Base-by-base conservation (phyloP, 1,140 invertebrate species). In the Platyscapa corneri region DNA sequence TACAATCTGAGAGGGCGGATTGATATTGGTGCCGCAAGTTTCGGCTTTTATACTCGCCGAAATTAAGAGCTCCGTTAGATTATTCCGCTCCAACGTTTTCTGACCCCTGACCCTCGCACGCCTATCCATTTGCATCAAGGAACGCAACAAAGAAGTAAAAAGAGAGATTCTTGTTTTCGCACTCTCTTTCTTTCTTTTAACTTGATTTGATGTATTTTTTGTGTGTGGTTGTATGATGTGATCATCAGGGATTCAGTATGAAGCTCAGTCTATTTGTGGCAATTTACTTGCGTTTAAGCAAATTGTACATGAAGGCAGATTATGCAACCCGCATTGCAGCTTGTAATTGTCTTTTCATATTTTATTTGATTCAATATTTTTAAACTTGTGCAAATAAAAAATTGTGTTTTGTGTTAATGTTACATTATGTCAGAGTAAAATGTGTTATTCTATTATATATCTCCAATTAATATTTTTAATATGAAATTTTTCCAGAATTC, bases 11-110 rank as follows among this genome's bases (percentile, higher is more conserved):
- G 67, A 14, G 42, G 80, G 39, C 79, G 74, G 84, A 86, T 37
- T 74, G 80, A 86, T 76, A 46, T 42, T 39, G 32, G 0, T 27
- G 5, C 0, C 56, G 20, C 34, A n/a, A 72, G 64, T n/a, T 14
- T 23, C 70, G 60, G 84, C 80, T 86, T 86, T 76, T 86, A 86
- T 86, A 86, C 60, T 49, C 79, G 34, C 34, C 53, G 27, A 75
- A 85, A 82, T 82, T 81, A 30, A 23, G 64, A 27, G 1, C 49
- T 12, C 6, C 46, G 42, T 0, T n/a, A 74, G 79, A 82, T 85
- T 82, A 85, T 79, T 56, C 37, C 76, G 83, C 37, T n/a, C 16
- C 30, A 0, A 37, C 74, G 30, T 34, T 82, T 56, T 53, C 70
- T 32, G 83, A 84, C 76, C 83, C n/a, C 49, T 84, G 83, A 84